Conservation (phyloP, 2,888 invertebrate genomes). For the Dasypogon diadema region DNA sequence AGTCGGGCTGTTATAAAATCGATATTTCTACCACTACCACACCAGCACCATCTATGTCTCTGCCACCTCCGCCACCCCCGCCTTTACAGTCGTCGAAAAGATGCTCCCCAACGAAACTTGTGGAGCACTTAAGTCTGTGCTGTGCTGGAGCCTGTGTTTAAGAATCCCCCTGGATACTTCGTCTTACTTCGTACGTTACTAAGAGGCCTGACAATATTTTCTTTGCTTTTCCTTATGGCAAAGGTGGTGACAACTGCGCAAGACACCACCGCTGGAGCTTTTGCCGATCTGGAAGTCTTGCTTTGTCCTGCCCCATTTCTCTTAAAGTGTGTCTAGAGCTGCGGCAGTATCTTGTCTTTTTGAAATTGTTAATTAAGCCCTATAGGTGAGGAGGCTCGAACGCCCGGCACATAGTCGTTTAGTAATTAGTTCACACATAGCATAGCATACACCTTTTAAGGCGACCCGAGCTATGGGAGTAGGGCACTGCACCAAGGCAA, state of each 20-base stretch:
- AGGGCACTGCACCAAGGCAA: background rate
- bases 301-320: slow-evolving; percentile 34
- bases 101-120: slow-evolving; percentile 6
- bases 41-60: too few species aligned
- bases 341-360: slow-evolving; percentile 23
- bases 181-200: slow-evolving; percentile 34
- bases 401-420: background rate
- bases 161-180: slow-evolving; percentile 8
- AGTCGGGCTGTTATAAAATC: slow-evolving; percentile 28
- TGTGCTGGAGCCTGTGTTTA: background rate
- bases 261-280: background rate
- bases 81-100: background rate
- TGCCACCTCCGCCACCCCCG: background rate
- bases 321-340: slow-evolving; percentile 42
- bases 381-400: slow-evolving; percentile 19
- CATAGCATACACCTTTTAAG: background rate
- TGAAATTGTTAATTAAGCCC: slow-evolving; percentile 42
- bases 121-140: slow-evolving; percentile 31
- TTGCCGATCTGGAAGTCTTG: slow-evolving; percentile 8
- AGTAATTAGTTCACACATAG: slow-evolving; percentile 27
- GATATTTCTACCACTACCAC: slow-evolving; percentile 14
- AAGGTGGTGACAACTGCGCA: slow-evolving; percentile 17
- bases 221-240: background rate
- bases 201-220: background rate
- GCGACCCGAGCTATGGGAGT: background rate